Percentiles rank a stretch among this genome's conserved stretches.
Evolutionary conservation across 1,140 invertebrate species (phyloP).

Genomic region (Drosophila sturtevanti): DNA sequence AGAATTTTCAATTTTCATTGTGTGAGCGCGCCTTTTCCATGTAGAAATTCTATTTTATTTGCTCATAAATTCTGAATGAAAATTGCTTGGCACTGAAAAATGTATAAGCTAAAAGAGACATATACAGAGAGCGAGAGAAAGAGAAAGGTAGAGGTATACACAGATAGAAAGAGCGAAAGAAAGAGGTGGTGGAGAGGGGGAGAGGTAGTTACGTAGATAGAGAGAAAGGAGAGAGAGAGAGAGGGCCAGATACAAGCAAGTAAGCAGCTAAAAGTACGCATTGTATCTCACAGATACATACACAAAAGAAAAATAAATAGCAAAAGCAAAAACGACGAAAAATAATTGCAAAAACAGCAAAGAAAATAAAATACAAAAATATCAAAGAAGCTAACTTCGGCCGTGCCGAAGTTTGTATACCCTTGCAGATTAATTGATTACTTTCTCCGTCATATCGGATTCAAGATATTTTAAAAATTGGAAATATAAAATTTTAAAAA

Average conservation of each 20-base stretch:
- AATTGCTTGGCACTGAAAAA: slow-evolving; percentile 67
- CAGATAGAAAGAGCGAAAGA: neutral
- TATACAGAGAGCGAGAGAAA: slow-evolving; percentile 9
- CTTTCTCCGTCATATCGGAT: too few relatives aligned
- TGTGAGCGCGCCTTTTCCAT: slow-evolving; percentile 54
- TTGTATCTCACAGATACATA: slow-evolving; percentile 68
- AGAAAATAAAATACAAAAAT: slow-evolving; percentile 46
- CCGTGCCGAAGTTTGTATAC: too few relatives aligned
- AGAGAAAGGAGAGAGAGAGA: neutral
- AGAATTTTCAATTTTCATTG: slow-evolving; percentile 67
- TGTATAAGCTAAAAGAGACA: slow-evolving; percentile 42
- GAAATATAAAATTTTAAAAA: too few relatives aligned
- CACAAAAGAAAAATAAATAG: slow-evolving; percentile 54
- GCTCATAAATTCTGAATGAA: slow-evolving; percentile 75
- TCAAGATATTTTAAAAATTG: too few relatives aligned
- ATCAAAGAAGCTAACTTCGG: too few relatives aligned
- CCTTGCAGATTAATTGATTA: too few relatives aligned
- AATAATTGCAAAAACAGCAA: slow-evolving; percentile 70
- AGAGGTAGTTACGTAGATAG: neutral
- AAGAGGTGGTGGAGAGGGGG: neutral
- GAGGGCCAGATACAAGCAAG: neutral
- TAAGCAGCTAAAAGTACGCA: slow-evolving; percentile 36
- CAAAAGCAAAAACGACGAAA: slow-evolving; percentile 63
- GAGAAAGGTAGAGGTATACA: neutral
- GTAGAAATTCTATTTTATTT: slow-evolving; percentile 71